Base-by-base conservation (phyloP, 2,888 invertebrate genomes). In the Parasteatoda lunata region DNA sequence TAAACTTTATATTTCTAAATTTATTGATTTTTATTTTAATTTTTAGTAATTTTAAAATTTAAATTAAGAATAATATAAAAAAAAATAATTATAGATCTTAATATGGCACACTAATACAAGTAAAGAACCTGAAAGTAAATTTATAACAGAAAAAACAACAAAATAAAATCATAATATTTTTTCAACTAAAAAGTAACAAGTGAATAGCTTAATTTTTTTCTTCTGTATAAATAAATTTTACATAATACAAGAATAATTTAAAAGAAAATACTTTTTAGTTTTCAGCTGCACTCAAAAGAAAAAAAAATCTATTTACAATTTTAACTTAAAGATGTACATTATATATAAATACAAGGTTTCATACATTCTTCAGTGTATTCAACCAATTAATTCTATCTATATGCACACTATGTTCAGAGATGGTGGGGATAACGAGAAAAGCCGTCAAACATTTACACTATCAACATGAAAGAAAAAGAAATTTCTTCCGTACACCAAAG, bases 261-360 rank as follows among this genome's bases (percentile, higher is more conserved):
- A 15, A 72, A 11, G 52, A 51, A 72, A 4, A 15, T 7, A 51
- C 8, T 72, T 51, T 8, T 6, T 30, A 52, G 8, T n/a, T 51
- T 11, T 45, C 48, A 75, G 6, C n/a, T 7, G 13, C 59, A 54
- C 54, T 13, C 6, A 45, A 64, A 7, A 59, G 11, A 59, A 75
- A 49, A 59, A 7, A 64, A 64, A 75, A 7, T 70, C 54, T 86
- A 86, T 86, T 66, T 86, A 86, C 86, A 86, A n/a, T 59, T 52
- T 80, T 48, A 77, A 80, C 71, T 81, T 76, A 72, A 77, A 77
- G 54, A 65, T 86, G 81, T 77, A 86, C 77, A 86, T 65, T 76
- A 86, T 77, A 86, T 9, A 59, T 69, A 70, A 30, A 59, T n/a
- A 59, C 59, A 52, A 86, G 4, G 15, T 70, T 80, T 86, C 75